phyloP scores from a whole-genome alignment of 2,113 vertebrate genomes.

The Osmerus mordax region DNA sequence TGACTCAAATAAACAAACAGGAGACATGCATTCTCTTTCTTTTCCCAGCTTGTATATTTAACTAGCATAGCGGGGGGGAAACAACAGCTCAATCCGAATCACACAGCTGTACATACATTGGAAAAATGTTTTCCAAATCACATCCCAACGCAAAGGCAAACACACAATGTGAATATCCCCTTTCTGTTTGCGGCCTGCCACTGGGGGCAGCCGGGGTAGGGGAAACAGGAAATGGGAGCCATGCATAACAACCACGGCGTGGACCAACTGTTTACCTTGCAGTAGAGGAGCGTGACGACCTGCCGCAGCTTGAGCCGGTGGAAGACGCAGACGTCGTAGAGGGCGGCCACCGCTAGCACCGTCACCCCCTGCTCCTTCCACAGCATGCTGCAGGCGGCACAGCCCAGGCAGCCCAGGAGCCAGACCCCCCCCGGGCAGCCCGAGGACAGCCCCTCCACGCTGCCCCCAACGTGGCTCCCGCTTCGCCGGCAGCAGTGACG shows the following conservation, averaged over 20 bases:
- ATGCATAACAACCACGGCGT: not conserved
- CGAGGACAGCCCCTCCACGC: constrained; percentile 9
- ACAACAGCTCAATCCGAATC: constrained; percentile 21
- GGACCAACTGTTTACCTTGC: constrained; percentile 79
- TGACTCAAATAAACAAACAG: not conserved
- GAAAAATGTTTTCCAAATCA: constrained; percentile 47
- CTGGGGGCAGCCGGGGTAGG: not conserved
- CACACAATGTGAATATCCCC: constrained; percentile 11
- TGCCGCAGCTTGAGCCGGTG: constrained; percentile 85
- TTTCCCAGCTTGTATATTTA: too few relatives aligned
- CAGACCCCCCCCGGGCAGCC: constrained; percentile 75
- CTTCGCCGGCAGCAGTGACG: constrained; percentile 78
- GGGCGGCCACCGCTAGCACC: constrained; percentile 86
- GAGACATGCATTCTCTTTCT: not conserved
- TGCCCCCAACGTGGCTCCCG: constrained; percentile 46
- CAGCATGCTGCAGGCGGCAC: constrained; percentile 92
- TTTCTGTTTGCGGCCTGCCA: constrained; percentile 20
- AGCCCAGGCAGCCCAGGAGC: constrained; percentile 82
- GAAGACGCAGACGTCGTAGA: constrained; percentile 91
- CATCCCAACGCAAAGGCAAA: constrained; percentile 50
- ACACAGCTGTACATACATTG: constrained; percentile 49
- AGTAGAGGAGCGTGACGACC: constrained; percentile 75
- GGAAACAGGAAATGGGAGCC: constrained; percentile 31
- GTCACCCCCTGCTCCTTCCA: constrained; percentile 99
- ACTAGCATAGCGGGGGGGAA: not conserved